These are phyloP conservation scores for Turdus rufiventris DNA, from an alignment of 2,113 vertebrate genomes.

Conservation along the genomic window DNA sequence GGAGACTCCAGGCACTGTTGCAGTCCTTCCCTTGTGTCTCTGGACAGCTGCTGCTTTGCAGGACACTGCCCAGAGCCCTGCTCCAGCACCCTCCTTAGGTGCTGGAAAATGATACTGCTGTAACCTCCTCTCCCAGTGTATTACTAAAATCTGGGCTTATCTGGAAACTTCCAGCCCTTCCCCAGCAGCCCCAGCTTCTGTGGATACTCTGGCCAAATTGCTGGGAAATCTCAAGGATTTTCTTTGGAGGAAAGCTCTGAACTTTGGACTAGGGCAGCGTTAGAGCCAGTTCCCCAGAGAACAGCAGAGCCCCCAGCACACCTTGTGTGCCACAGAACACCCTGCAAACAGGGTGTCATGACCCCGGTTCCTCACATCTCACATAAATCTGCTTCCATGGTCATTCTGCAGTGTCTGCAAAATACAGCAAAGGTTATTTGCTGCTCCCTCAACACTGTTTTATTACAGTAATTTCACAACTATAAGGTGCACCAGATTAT, in stretches of 20 bases:
- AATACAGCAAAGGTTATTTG: background rate
- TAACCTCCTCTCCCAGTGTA: background rate
- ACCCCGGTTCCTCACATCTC: background rate
- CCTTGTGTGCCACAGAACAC: background rate
- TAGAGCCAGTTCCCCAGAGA: background rate
- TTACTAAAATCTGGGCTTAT: background rate
- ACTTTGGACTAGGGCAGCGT: background rate
- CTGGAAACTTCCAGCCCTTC: background rate
- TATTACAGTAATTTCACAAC: too few species aligned
- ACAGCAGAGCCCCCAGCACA: background rate
- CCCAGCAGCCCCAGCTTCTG: background rate
- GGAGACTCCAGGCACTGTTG: background rate
- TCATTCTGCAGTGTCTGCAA: background rate
- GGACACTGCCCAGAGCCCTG: background rate
- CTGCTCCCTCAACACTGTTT: background rate
- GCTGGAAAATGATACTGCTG: background rate
- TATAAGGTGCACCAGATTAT: too few species aligned
- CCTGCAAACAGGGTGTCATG: fast-evolving
- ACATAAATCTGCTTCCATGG: background rate
- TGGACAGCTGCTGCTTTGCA: background rate
- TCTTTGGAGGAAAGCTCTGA: background rate
- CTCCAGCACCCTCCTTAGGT: background rate
- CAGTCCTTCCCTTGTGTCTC: background rate
- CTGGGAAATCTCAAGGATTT: background rate
- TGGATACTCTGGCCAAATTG: background rate